Evolutionary conservation across 2,888 invertebrate genomes (phyloP).

Genomic region (Cephonodes hylas): DNA sequence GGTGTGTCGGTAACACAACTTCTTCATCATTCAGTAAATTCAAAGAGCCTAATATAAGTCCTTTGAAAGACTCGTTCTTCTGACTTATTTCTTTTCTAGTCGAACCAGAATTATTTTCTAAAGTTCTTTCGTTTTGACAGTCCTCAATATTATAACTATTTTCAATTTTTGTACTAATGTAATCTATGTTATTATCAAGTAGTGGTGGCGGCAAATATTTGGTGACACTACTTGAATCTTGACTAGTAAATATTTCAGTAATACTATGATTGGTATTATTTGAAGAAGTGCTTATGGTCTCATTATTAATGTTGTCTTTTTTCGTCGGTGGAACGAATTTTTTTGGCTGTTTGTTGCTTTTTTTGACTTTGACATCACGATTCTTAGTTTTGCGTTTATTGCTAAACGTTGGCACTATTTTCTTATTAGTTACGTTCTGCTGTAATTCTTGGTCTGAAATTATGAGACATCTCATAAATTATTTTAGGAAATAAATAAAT

Average conservation of each 20-base stretch:
- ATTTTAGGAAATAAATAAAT: no score
- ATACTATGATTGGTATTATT: not conserved
- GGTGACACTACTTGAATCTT: not conserved
- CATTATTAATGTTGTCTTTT: not conserved
- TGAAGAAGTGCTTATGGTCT: not conserved
- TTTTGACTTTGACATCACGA: slow-evolving; percentile 10
- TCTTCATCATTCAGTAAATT: slow-evolving; percentile 56
- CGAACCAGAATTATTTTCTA: slow-evolving; percentile 5
- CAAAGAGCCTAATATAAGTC: slow-evolving; percentile 51
- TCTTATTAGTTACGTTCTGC: slow-evolving; percentile 13
- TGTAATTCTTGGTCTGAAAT: not conserved
- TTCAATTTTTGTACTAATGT: not conserved
- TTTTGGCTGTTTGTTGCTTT: slow-evolving; percentile 32
- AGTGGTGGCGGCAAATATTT: not conserved
- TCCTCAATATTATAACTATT: not conserved
- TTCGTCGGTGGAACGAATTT: slow-evolving; percentile 49
- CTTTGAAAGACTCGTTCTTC: slow-evolving; percentile 31
- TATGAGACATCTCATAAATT: not conserved
- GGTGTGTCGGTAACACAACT: slow-evolving; percentile 24
- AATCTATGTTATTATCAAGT: not conserved
- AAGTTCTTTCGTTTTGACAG: not conserved
- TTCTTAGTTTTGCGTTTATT: slow-evolving; percentile 38
- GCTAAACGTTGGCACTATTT: slow-evolving; percentile 42
- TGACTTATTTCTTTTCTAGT: slow-evolving; percentile 10
- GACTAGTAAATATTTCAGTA: not conserved